Evolutionary conservation across 2,113 vertebrate genomes (phyloP).

Genomic region (Lampris megalopsis): DNA sequence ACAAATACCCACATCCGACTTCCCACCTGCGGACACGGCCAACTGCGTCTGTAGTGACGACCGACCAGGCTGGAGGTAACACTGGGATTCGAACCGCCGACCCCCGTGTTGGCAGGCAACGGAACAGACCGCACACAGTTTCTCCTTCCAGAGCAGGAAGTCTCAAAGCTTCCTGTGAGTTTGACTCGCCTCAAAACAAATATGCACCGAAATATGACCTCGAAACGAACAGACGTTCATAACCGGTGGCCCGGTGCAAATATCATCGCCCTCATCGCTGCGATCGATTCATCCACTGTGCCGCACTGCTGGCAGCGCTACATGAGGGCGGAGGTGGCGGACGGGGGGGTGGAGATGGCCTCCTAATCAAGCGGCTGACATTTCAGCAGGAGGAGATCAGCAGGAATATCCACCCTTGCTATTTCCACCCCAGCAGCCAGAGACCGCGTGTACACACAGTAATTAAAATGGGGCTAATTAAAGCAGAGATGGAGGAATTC

Average conservation of each 20-base stretch:
- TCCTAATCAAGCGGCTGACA: slow-evolving; percentile 56
- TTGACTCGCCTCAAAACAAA: no score
- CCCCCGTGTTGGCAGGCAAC: no score
- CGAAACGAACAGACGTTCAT: background rate
- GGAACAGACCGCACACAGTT: no score
- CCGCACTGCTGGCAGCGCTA: background rate
- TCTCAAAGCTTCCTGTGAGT: no score
- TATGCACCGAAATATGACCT: no score
- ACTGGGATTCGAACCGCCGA: no score
- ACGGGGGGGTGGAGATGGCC: slow-evolving; percentile 29
- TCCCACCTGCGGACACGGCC: no score
- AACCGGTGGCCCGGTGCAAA: slow-evolving; percentile 24
- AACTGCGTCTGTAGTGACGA: no score
- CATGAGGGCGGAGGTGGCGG: slow-evolving; percentile 28
- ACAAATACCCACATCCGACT: no score
- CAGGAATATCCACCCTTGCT: slow-evolving; percentile 28
- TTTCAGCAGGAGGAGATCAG: slow-evolving; percentile 54
- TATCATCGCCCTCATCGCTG: slow-evolving; percentile 22
- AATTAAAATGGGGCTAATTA: slow-evolving; percentile 76
- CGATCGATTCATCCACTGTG: background rate
- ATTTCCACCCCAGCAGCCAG: slow-evolving; percentile 36
- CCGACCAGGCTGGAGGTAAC: no score
- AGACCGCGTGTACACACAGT: slow-evolving; percentile 36
- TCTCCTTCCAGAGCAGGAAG: no score
- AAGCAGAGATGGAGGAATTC: slow-evolving; percentile 64